Conservation (phyloP, 1,140 invertebrate species). For the Leptoteleia sp. region DNA sequence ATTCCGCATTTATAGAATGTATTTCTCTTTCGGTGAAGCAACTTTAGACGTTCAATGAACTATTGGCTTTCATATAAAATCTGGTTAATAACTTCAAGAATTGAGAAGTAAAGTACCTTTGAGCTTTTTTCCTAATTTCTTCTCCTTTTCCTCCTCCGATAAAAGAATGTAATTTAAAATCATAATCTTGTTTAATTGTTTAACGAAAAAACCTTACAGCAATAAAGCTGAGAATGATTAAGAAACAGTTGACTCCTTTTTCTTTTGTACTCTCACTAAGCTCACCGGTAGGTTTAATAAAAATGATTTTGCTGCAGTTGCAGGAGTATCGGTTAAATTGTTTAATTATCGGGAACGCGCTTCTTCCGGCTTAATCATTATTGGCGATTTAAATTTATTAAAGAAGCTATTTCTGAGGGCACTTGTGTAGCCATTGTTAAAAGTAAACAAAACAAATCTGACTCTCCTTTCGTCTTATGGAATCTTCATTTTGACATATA, state of each 20-base stretch:
- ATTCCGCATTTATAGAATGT: slow-evolving; percentile 4
- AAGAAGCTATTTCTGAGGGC: slow-evolving; percentile 11
- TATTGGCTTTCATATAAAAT: not conserved
- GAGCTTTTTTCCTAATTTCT: no score
- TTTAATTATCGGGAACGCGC: not conserved
- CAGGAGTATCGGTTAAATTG: not conserved
- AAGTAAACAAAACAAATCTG: slow-evolving; percentile 27
- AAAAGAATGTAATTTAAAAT: no score
- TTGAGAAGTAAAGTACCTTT: no score
- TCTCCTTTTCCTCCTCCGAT: no score
- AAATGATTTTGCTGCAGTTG: no score
- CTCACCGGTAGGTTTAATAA: no score
- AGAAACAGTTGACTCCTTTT: no score
- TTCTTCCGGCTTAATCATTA: not conserved
- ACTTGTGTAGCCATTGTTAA: slow-evolving; percentile 13
- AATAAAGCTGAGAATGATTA: no score
- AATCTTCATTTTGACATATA: slow-evolving; percentile 51
- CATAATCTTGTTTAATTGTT: no score
- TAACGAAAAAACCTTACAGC: no score
- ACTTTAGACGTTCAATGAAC: not conserved
- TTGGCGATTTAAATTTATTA: slow-evolving; percentile 8
- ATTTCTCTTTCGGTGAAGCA: not conserved
- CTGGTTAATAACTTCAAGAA: not conserved
- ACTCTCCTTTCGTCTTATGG: slow-evolving; percentile 32
- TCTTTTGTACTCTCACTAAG: no score